Evolutionary conservation across 2,113 vertebrate species (phyloP).

Genomic region (Psilopsiagon aymara): DNA sequence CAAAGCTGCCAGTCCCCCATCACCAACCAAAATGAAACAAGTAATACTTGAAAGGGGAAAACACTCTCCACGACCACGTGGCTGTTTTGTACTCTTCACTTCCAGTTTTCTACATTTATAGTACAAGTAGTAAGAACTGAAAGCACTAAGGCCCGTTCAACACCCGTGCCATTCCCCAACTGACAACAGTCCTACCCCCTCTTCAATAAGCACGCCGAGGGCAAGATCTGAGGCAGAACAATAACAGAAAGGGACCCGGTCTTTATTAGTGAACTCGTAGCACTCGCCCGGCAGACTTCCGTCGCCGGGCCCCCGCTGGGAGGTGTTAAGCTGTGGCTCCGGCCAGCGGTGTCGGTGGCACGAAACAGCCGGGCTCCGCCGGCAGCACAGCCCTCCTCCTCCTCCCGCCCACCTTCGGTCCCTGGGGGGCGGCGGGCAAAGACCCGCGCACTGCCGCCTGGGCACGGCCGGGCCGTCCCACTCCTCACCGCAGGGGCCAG

Average conservation of each 20-base stretch:
- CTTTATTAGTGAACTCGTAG: neutral
- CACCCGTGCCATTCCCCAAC: neutral
- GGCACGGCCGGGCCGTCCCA: neutral
- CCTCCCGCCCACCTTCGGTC: neutral
- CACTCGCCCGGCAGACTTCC: neutral
- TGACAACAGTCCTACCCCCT: rapidly evolving
- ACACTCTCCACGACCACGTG: rapidly evolving
- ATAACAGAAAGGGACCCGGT: too few species aligned
- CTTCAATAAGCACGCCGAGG: rapidly evolving
- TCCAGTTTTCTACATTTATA: neutral
- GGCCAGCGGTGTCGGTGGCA: neutral
- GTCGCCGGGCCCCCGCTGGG: neutral
- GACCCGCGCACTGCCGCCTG: neutral
- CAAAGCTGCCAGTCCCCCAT: neutral
- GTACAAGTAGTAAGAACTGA: rapidly evolving
- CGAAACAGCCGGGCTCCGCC: neutral
- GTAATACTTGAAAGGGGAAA: rapidly evolving
- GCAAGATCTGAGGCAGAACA: rapidly evolving
- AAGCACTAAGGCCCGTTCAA: neutral
- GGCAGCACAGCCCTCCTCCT: neutral
- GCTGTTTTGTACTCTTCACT: neutral
- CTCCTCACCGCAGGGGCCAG: neutral
- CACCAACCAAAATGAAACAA: neutral
- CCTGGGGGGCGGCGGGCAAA: neutral
- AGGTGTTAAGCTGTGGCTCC: neutral